These are phyloP conservation scores for Rhorus exstirpatorius DNA, from an alignment of 2,888 invertebrate species.

Conservation along the genomic window DNA sequence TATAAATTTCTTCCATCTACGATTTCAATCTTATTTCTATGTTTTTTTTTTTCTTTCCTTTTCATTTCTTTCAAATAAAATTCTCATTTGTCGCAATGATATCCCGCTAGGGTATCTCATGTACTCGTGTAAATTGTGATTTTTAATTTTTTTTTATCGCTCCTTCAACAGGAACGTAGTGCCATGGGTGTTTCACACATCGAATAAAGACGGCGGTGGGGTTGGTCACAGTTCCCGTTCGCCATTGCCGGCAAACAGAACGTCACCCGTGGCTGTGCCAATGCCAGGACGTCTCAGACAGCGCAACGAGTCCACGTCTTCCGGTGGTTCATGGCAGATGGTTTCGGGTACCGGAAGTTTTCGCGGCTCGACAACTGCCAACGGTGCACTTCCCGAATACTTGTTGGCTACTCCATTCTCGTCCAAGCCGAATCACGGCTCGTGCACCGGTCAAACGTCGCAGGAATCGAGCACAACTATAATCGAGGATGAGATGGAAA, in stretches of 20 bases:
- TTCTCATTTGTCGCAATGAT: too few species aligned
- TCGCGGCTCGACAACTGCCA: constrained; percentile 87
- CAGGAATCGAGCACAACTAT: constrained; percentile 86
- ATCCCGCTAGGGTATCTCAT: too few species aligned
- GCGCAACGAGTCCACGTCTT: constrained; percentile 88
- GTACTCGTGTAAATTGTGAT: too few species aligned
- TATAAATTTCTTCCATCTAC: too few species aligned
- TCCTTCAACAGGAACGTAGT: constrained; percentile 78
- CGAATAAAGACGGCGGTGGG: constrained; percentile 79
- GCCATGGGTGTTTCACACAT: constrained; percentile 79
- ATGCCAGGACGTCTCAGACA: constrained; percentile 87
- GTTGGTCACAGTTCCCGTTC: constrained; percentile 80
- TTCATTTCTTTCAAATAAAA: too few species aligned
- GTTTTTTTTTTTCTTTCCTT: too few species aligned
- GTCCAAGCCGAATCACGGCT: constrained; percentile 79
- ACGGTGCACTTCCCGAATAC: constrained; percentile 80
- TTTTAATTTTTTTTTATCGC: background rate
- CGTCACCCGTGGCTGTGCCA: constrained; percentile 90
- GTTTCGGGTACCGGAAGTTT: constrained; percentile 90
- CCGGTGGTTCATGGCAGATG: constrained; percentile 90
- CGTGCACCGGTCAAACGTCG: constrained; percentile 83
- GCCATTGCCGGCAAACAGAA: constrained; percentile 85
- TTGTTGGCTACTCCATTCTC: constrained; percentile 78
- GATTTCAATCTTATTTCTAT: too few species aligned
- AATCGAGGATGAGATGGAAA: constrained; percentile 84